Conservation (phyloP, 2,113 vertebrate genomes). For the Rhabdornis inornatus region DNA sequence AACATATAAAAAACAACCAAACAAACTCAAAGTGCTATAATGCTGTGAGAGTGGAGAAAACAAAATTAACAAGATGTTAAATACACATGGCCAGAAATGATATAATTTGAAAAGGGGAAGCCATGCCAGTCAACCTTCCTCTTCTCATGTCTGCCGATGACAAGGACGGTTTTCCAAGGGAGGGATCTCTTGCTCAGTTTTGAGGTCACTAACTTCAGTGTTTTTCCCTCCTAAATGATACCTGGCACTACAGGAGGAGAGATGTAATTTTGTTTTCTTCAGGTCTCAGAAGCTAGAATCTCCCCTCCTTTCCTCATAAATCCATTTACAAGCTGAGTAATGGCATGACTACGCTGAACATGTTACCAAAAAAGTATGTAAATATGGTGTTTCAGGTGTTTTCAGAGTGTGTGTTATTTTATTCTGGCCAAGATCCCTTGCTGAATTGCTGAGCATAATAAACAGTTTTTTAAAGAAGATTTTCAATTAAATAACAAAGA, state of each 20-base stretch:
- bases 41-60: background rate
- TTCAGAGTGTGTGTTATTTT: background rate
- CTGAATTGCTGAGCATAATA: background rate
- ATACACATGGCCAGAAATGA: rapidly evolving
- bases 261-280: background rate
- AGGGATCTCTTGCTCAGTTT: background rate
- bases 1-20: background rate
- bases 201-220: background rate
- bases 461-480: background rate
- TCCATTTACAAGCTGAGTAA: background rate
- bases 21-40: background rate
- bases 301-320: background rate
- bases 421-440: background rate
- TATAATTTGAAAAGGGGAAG: background rate
- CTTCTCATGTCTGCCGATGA: background rate
- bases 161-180: background rate
- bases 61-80: background rate
- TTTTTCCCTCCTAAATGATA: background rate
- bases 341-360: rapidly evolving
- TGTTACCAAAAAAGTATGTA: background rate
- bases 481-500: slow-evolving; percentile 17
- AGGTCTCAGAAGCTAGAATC: background rate
- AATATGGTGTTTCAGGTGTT: background rate
- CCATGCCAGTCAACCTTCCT: background rate
- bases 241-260: background rate